Conservation (phyloP, 2,113 vertebrate genomes). For the Pithys albifrons region DNA sequence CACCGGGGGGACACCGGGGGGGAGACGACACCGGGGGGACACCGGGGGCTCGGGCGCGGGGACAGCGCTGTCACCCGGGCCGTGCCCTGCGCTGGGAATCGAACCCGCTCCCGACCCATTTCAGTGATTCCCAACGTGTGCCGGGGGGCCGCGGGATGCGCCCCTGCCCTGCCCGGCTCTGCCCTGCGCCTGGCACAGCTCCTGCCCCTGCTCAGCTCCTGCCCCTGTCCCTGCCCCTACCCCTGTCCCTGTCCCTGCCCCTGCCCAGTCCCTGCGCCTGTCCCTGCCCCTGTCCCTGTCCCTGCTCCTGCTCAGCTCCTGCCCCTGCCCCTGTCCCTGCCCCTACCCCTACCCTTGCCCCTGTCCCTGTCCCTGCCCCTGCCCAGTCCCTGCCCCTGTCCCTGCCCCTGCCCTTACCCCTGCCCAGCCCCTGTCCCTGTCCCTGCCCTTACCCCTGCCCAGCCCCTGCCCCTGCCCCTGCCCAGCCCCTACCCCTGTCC, state of each 20-base stretch:
- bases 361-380: not conserved
- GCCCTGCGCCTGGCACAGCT: too few relatives aligned
- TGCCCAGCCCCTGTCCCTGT: not conserved
- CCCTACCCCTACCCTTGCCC: too few relatives aligned
- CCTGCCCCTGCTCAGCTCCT: too few relatives aligned
- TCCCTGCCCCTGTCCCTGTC: too few relatives aligned
- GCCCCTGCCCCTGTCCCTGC: not conserved
- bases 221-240: not conserved
- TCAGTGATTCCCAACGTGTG: not conserved
- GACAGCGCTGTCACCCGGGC: not conserved
- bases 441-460: too few relatives aligned
- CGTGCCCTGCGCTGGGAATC: not conserved
- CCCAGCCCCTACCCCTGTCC: not conserved
- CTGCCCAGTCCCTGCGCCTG: too few relatives aligned
- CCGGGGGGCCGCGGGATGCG: not conserved
- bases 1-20: accelerated
- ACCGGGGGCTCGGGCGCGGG: not conserved
- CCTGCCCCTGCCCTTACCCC: not conserved
- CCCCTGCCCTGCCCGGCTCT: too few relatives aligned
- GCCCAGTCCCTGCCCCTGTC: too few relatives aligned
- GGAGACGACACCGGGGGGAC: not conserved
- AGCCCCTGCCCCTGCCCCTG: not conserved
- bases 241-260: not conserved
- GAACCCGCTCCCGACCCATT: not conserved
- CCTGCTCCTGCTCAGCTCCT: not conserved